A percentile compares a stretch with the other conserved stretches of the same genome.
phyloP scores from a whole-genome alignment of 2,888 invertebrate species.

The Pollenia griseotomentosa region DNA sequence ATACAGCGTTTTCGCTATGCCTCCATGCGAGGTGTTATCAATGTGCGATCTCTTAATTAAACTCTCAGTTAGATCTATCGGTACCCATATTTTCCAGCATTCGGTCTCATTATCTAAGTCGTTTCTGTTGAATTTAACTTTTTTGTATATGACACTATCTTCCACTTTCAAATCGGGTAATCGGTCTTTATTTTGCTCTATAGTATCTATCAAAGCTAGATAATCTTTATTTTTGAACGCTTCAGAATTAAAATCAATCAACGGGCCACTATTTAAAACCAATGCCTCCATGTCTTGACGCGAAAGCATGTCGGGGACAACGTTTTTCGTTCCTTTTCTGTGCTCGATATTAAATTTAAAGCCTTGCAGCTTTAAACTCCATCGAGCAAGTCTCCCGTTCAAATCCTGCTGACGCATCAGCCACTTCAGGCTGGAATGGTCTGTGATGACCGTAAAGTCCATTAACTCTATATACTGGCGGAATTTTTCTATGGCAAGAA shows the following conservation, averaged over 20 bases:
- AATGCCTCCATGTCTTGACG: neutral
- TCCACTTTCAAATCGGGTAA: neutral
- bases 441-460: constrained; percentile 52
- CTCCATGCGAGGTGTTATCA: constrained; percentile 4
- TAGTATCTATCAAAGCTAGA: neutral
- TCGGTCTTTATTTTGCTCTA: constrained; percentile 3
- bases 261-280: too few relatives aligned
- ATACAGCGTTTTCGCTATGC: constrained; percentile 4
- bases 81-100: constrained; percentile 13
- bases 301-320: constrained; percentile 7
- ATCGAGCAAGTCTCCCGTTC: constrained; percentile 74
- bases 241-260: neutral
- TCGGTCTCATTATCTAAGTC: neutral
- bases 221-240: neutral
- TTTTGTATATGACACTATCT: neutral
- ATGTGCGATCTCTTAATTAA: neutral
- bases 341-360: constrained; percentile 73
- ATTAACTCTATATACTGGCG: constrained; percentile 60
- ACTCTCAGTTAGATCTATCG: neutral
- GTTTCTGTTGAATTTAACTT: neutral
- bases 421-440: constrained; percentile 44
- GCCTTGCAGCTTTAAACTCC: constrained; percentile 74
- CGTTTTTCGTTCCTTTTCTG: constrained; percentile 60
- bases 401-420: constrained; percentile 46
- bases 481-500: constrained; percentile 53